Conservation (phyloP, 1,140 invertebrate genomes). For the Halesus radiatus region DNA sequence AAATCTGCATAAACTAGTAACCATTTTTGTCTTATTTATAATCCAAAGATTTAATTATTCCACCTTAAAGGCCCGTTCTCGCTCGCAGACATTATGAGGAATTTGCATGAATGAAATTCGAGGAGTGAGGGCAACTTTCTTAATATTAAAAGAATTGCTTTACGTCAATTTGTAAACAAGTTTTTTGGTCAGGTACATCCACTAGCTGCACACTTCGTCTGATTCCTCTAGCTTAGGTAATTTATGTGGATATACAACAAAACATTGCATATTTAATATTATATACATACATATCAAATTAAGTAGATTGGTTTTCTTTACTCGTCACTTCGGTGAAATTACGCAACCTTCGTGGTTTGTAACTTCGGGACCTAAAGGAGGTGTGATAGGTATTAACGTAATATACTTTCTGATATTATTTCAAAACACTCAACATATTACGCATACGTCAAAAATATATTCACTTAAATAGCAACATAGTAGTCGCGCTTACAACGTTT, state of each 20-base stretch:
- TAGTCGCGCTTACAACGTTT: conserved; percentile 1
- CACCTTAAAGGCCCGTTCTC: not conserved
- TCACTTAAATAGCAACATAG: not conserved
- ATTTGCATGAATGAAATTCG: conserved; percentile 15
- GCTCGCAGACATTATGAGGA: not conserved
- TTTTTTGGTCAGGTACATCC: not conserved
- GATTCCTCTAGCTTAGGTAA: not conserved
- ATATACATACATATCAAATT: no score
- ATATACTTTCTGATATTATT: not conserved
- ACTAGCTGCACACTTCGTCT: no score
- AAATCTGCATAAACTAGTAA: not conserved
- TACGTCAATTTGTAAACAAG: conserved; percentile 32
- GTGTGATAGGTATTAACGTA: not conserved
- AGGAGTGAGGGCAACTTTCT: conserved; percentile 21
- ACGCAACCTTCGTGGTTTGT: not conserved
- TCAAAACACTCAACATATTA: not conserved
- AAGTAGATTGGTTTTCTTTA: not conserved
- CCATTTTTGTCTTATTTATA: not conserved
- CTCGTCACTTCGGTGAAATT: not conserved
- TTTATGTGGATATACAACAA: no score
- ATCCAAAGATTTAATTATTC: not conserved
- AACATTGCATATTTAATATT: no score
- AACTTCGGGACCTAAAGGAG: not conserved
- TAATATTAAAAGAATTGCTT: conserved; percentile 20
- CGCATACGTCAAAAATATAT: conserved; percentile 6